These are phyloP conservation scores for Lathamus discolor DNA, from an alignment of 2,113 vertebrate species.

Conservation along the genomic window DNA sequence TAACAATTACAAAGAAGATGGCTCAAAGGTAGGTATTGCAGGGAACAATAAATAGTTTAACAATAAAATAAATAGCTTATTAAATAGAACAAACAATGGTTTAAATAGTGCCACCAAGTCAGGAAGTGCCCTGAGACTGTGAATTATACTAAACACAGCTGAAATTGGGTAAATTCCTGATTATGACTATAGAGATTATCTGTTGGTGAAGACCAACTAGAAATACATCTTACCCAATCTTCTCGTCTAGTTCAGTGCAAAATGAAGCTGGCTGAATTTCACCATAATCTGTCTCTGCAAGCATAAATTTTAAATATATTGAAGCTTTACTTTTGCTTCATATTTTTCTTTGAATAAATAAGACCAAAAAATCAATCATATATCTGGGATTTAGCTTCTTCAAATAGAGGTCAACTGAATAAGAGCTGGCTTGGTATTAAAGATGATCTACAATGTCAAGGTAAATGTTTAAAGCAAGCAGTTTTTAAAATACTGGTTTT, in stretches of 20 bases:
- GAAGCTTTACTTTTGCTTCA: constrained; percentile 71
- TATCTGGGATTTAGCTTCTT: constrained; percentile 67
- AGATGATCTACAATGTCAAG: constrained; percentile 75
- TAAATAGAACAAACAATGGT: not conserved
- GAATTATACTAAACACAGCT: not conserved
- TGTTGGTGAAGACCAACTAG: constrained; percentile 14
- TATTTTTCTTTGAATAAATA: constrained; percentile 74
- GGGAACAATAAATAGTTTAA: not conserved
- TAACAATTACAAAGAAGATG: not conserved
- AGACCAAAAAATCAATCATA: constrained; percentile 78
- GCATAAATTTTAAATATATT: constrained; percentile 69
- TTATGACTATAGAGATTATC: not conserved
- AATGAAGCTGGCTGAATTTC: constrained; percentile 49
- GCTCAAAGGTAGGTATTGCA: not conserved
- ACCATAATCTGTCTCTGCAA: constrained; percentile 56
- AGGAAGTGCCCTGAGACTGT: not conserved
- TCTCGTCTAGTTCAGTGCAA: constrained; percentile 45
- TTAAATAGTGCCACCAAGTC: not conserved
- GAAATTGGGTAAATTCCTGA: not conserved
- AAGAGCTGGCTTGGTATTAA: constrained; percentile 69
- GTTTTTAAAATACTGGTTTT: constrained; percentile 72
- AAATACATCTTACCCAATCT: constrained; percentile 17
- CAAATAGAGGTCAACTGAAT: constrained; percentile 71
- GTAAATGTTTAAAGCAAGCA: constrained; percentile 75
- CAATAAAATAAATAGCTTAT: not conserved